Evolutionary conservation across 1,140 invertebrate species (phyloP).

Genomic region (Marisa cornuarietis): DNA sequence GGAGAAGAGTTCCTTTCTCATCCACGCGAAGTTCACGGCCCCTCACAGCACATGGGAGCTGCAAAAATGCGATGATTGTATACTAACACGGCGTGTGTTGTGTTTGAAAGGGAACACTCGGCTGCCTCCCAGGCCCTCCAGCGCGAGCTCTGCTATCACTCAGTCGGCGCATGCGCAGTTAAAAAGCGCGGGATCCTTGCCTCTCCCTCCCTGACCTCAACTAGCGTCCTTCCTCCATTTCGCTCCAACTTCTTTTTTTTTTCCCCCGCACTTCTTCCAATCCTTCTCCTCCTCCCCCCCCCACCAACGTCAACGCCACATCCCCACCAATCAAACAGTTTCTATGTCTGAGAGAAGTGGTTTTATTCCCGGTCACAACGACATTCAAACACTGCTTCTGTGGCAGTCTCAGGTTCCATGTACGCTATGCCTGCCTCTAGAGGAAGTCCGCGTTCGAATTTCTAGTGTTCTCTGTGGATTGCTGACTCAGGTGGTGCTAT

Average conservation of each 20-base stretch:
- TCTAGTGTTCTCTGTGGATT: too few species aligned
- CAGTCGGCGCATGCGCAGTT: not conserved
- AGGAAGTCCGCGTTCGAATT: too few species aligned
- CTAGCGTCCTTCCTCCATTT: not conserved
- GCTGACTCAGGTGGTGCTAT: too few species aligned
- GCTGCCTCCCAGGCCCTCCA: not conserved
- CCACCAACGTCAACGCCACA: too few species aligned
- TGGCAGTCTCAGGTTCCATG: too few species aligned
- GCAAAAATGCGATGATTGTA: conserved; percentile 19
- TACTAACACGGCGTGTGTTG: conserved; percentile 20
- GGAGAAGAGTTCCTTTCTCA: not conserved
- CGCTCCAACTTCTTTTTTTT: not conserved
- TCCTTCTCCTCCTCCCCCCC: too few species aligned
- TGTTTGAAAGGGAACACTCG: conserved; percentile 14
- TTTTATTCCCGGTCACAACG: too few species aligned
- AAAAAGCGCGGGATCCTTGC: not conserved
- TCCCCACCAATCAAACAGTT: too few species aligned
- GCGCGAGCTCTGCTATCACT: not conserved
- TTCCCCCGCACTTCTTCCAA: too few species aligned
- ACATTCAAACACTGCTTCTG: too few species aligned
- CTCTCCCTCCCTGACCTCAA: not conserved
- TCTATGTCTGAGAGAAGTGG: too few species aligned
- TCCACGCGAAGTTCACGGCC: not conserved
- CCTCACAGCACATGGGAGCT: not conserved
- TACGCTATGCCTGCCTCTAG: too few species aligned